Conservation (phyloP, 1,140 invertebrate genomes). For the Drosophila serrata region DNA sequence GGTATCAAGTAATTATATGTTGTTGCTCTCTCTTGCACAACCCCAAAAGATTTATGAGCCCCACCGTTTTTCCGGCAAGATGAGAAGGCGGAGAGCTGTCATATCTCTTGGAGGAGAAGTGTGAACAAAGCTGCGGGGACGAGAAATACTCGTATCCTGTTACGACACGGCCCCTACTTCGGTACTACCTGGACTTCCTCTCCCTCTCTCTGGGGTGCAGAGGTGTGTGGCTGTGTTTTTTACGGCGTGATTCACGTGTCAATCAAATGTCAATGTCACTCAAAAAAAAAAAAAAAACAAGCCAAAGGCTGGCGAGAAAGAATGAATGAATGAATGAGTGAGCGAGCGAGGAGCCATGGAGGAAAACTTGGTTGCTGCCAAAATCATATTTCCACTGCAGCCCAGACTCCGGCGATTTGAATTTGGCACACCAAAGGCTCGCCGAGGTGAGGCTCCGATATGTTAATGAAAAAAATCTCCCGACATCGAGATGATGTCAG, state of each 20-base stretch:
- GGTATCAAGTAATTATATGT: constrained; percentile 58
- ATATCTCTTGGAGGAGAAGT: constrained; percentile 15
- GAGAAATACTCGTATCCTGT: constrained; percentile 47
- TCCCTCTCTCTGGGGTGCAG: neutral
- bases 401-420: constrained; percentile 41
- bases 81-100: constrained; percentile 28
- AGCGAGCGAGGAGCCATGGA: neutral
- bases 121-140: constrained; percentile 16
- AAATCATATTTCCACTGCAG: constrained; percentile 50
- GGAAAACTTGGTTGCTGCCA: constrained; percentile 28
- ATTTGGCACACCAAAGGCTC: constrained; percentile 19
- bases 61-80: constrained; percentile 13
- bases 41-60: constrained; percentile 46
- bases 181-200: constrained; percentile 9
- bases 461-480: constrained; percentile 52
- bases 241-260: constrained; percentile 80
- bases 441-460: constrained; percentile 17
- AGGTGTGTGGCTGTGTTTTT: constrained; percentile 59
- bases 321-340: constrained; percentile 27
- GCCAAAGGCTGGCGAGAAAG: constrained; percentile 26
- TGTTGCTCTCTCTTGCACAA: constrained; percentile 27
- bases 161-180: constrained; percentile 38
- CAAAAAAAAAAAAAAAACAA: constrained; percentile 32
- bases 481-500: constrained; percentile 49
- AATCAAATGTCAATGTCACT: constrained; percentile 85